These are phyloP conservation scores for Petrocephalus sullivani DNA, from an alignment of 2,797 vertebrate species.

Conservation along the genomic window DNA sequence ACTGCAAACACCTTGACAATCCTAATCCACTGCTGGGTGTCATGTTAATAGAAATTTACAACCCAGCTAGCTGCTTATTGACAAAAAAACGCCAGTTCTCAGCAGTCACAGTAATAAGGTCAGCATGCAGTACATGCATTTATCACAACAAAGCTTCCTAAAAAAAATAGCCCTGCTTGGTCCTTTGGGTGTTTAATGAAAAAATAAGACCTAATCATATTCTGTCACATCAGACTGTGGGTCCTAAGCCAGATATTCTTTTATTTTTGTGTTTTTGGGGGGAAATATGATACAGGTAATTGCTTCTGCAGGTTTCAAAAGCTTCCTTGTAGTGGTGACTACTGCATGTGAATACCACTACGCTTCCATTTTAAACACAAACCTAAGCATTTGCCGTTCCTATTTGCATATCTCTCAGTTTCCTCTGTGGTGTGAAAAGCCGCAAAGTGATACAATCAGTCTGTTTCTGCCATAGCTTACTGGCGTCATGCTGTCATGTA, in stretches of 20 bases:
- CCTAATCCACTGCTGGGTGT: constrained; percentile 57
- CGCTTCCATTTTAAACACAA: not conserved
- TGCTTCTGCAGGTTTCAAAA: not conserved
- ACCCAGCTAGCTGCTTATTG: constrained; percentile 47
- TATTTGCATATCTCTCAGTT: not conserved
- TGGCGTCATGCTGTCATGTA: not conserved
- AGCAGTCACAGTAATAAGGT: constrained; percentile 19
- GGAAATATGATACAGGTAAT: not conserved
- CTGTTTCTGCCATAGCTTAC: not conserved
- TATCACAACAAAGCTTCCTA: not conserved
- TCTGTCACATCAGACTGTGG: not conserved
- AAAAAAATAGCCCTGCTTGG: not conserved
- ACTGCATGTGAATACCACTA: not conserved
- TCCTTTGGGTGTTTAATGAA: not conserved
- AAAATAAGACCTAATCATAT: not conserved
- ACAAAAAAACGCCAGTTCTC: constrained; percentile 39
- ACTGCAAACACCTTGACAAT: constrained; percentile 52
- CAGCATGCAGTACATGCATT: not conserved
- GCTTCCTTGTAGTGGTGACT: not conserved
- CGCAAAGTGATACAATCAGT: not conserved
- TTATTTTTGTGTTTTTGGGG: not conserved
- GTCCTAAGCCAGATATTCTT: not conserved
- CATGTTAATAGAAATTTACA: constrained; percentile 53
- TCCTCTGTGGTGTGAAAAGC: not conserved
- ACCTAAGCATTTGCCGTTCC: not conserved